These are phyloP conservation scores for Salarias fasciatus DNA, from an alignment of 2,797 vertebrate species.

Conservation along the genomic window DNA sequence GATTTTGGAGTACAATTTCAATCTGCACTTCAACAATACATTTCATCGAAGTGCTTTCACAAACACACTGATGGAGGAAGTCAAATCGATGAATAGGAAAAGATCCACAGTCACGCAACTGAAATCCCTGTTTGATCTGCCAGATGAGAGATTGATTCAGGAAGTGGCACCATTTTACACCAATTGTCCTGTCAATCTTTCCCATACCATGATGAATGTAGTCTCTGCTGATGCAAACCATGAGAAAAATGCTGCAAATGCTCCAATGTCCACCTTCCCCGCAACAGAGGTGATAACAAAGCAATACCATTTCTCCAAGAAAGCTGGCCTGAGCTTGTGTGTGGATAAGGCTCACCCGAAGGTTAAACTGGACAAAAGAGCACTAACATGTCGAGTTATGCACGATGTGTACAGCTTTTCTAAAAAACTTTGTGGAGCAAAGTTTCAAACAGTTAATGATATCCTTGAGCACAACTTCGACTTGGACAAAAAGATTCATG, in stretches of 20 bases:
- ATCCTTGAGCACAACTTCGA: slow-evolving; percentile 45
- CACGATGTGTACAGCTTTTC: slow-evolving; percentile 4
- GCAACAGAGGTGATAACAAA: background rate
- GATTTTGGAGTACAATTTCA: slow-evolving; percentile 44
- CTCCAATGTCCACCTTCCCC: background rate
- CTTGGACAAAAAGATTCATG: background rate
- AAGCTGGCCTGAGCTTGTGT: slow-evolving; percentile 29
- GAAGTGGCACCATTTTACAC: slow-evolving; percentile 4
- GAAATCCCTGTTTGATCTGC: slow-evolving; percentile 21
- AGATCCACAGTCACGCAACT: rapidly evolving
- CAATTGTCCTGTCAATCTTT: background rate
- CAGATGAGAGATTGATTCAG: background rate
- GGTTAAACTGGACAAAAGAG: background rate
- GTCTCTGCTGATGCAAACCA: background rate
- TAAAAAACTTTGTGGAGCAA: slow-evolving; percentile 11
- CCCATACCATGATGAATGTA: background rate
- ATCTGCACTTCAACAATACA: slow-evolving; percentile 31
- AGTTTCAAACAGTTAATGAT: background rate
- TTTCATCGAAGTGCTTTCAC: slow-evolving; percentile 4
- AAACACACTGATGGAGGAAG: background rate
- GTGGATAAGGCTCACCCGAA: slow-evolving; percentile 15
- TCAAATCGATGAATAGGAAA: background rate
- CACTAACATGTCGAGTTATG: slow-evolving; percentile 17
- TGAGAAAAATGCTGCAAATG: background rate
- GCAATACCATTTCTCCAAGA: slow-evolving; percentile 9